phyloP scores from a whole-genome alignment of 2,888 invertebrate genomes.

The Pemphredon lugubris region DNA sequence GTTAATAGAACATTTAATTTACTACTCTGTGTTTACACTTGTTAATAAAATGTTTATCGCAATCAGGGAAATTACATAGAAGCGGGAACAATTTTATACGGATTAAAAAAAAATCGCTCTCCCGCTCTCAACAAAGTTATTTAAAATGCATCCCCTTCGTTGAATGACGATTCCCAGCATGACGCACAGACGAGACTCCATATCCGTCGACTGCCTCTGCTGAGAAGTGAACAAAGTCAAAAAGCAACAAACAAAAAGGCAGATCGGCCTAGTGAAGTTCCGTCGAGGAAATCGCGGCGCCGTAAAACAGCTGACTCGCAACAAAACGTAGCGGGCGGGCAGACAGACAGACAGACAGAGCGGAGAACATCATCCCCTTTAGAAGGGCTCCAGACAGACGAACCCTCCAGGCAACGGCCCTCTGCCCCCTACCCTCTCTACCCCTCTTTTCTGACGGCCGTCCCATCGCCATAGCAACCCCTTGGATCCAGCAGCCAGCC shows the following conservation, averaged over 20 bases:
- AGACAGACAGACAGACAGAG: slow-evolving; percentile 47
- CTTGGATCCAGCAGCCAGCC: slow-evolving; percentile 65
- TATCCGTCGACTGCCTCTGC: too few relatives aligned
- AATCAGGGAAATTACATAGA: too few relatives aligned
- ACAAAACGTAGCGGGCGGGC: slow-evolving; percentile 7
- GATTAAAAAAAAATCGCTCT: too few relatives aligned
- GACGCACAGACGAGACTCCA: too few relatives aligned
- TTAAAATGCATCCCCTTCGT: too few relatives aligned
- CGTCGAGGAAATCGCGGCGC: slow-evolving; percentile 15
- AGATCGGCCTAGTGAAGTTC: not conserved
- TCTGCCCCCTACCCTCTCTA: slow-evolving; percentile 48
- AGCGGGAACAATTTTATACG: too few relatives aligned
- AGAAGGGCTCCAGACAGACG: slow-evolving; percentile 75
- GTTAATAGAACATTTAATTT: too few relatives aligned
- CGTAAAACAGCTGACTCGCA: slow-evolving; percentile 62
- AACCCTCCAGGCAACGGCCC: slow-evolving; percentile 67
- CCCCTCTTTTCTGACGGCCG: slow-evolving; percentile 53
- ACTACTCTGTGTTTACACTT: too few relatives aligned
- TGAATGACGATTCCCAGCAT: too few relatives aligned
- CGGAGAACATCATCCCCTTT: slow-evolving; percentile 71
- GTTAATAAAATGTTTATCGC: too few relatives aligned
- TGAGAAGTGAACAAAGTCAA: not conserved
- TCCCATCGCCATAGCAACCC: slow-evolving; percentile 79
- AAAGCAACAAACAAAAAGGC: not conserved
- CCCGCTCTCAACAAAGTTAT: too few relatives aligned